Conservation (phyloP, 1,140 invertebrate genomes). For the Eubasilissa regina region DNA sequence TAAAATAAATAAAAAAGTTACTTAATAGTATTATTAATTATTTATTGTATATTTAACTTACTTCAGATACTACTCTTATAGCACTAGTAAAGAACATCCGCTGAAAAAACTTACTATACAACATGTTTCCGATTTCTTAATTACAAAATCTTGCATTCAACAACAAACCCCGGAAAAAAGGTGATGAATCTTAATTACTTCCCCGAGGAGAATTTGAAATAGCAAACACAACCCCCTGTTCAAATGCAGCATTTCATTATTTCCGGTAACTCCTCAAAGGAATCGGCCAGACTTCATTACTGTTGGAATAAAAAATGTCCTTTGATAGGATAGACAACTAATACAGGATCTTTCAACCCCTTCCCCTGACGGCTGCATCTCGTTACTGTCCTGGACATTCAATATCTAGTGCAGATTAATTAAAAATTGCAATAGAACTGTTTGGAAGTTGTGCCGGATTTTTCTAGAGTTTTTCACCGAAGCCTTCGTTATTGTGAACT, state of each 20-base stretch:
- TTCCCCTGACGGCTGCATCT: not conserved
- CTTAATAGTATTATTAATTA: no score
- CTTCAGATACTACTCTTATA: no score
- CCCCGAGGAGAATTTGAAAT: conserved; percentile 21
- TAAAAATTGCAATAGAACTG: conserved; percentile 20
- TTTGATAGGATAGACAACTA: conserved; percentile 31
- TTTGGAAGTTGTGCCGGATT: not conserved
- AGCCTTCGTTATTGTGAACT: no score
- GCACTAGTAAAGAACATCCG: no score
- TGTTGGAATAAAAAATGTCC: conserved; percentile 42
- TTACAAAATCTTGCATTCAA: conserved; percentile 9
- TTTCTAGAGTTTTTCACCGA: not conserved
- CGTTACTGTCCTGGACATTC: not conserved
- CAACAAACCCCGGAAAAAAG: conserved; percentile 18
- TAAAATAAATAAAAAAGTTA: no score
- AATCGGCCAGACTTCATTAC: conserved; percentile 43
- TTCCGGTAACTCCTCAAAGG: conserved; percentile 30
- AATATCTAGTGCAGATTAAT: conserved; percentile 1
- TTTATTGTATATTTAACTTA: no score
- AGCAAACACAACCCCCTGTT: not conserved
- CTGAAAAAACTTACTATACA: not conserved
- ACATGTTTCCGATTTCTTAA: not conserved
- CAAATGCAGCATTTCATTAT: conserved; percentile 25
- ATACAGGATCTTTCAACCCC: conserved; percentile 2
- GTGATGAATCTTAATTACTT: conserved; percentile 26